A percentile compares a stretch with the other conserved stretches of the same genome.
Conservation (phyloP, 2,113 vertebrate species). For the Gnathonemus echidnorhynchus region DNA sequence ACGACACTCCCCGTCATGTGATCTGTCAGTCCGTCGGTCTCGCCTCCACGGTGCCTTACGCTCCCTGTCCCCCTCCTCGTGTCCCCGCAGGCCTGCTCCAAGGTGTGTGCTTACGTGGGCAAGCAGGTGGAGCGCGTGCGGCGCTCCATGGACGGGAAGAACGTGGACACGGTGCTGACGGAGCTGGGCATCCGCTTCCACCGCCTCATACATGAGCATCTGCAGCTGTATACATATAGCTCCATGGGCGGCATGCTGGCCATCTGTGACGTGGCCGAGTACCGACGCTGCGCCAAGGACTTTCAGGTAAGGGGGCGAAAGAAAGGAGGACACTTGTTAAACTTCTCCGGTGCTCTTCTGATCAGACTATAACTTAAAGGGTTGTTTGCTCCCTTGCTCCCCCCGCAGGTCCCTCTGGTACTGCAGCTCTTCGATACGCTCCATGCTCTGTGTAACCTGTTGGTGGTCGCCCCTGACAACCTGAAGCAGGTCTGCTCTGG, state of each 20-base stretch:
- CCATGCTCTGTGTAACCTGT: constrained; percentile 96
- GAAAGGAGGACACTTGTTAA: not conserved
- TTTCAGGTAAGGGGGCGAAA: constrained; percentile 61
- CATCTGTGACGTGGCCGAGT: constrained; percentile 97
- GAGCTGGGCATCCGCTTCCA: constrained; percentile 96
- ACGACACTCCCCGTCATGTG: not conserved
- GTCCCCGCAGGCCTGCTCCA: constrained; percentile 79
- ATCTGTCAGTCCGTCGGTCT: not conserved
- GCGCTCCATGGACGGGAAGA: constrained; percentile 97
- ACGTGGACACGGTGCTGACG: constrained; percentile 91
- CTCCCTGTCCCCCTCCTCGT: not conserved
- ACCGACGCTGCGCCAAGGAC: constrained; percentile 93
- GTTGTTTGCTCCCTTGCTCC: not conserved
- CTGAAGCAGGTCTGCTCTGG: constrained; percentile 98
- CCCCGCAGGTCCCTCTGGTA: constrained; percentile 80
- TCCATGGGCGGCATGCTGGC: constrained; percentile 98
- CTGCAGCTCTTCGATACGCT: constrained; percentile 97
- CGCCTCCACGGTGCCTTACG: not conserved
- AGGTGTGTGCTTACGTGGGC: constrained; percentile 87
- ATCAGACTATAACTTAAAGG: not conserved
- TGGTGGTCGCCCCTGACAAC: constrained; percentile 96
- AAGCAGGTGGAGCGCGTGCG: constrained; percentile 93
- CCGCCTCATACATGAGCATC: constrained; percentile 90
- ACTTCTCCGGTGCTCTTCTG: not conserved
- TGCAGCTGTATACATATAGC: constrained; percentile 95